Evolutionary conservation across 1,140 invertebrate species (phyloP).

Genomic region (Gryllus bimaculatus): DNA sequence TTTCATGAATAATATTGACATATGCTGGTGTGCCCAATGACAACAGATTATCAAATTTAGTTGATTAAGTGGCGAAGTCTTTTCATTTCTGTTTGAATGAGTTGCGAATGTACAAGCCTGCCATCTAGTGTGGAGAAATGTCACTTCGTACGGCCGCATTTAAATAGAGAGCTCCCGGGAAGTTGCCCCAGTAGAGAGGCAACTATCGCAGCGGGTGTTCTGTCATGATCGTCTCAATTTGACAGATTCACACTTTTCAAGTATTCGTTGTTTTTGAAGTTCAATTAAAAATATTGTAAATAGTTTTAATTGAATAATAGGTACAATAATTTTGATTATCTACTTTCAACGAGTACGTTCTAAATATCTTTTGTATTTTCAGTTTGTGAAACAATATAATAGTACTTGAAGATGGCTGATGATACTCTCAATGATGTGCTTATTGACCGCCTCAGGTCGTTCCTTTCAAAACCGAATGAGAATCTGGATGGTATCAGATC

Average conservation of each 20-base stretch:
- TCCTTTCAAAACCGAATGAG: conserved; percentile 28
- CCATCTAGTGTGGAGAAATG: neutral
- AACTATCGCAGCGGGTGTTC: neutral
- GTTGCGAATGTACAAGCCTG: neutral
- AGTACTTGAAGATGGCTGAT: conserved; percentile 11
- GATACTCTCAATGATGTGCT: conserved; percentile 16
- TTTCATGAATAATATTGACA: no score
- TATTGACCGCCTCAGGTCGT: conserved; percentile 16
- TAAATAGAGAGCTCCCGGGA: neutral
- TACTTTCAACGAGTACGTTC: neutral
- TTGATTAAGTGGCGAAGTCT: no score
- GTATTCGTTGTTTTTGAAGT: neutral
- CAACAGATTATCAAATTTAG: no score
- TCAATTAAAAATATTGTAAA: no score
- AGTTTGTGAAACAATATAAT: neutral
- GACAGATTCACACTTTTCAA: neutral
- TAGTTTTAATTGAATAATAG: no score
- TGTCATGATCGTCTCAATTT: neutral
- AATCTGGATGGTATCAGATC: conserved; percentile 40
- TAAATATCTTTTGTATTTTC: neutral
- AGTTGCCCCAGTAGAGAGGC: neutral
- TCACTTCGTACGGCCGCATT: neutral
- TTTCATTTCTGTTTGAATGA: no score
- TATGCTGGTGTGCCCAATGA: no score
- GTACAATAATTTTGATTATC: neutral